Evolutionary conservation across 2,888 invertebrate species (phyloP).

Genomic region (Patella depressa): DNA sequence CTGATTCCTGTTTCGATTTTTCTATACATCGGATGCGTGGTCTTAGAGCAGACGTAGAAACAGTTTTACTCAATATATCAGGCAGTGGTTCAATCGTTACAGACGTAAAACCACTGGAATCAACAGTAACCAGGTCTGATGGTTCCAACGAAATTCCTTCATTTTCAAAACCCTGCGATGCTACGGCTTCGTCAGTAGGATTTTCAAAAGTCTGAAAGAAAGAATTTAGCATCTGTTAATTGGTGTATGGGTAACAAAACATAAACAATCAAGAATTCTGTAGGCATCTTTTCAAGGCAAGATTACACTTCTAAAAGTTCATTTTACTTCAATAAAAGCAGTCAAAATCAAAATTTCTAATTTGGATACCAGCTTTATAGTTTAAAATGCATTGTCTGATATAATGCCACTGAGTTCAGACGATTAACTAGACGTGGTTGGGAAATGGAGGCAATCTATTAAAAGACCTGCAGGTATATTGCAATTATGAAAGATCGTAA

Average conservation of each 20-base stretch:
- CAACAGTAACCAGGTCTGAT: neutral
- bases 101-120: constrained; percentile 11
- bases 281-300: too few relatives aligned
- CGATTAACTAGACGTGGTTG: neutral
- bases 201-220: constrained; percentile 4
- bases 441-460: neutral
- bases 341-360: too few relatives aligned
- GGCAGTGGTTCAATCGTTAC: constrained; percentile 65
- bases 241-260: too few relatives aligned
- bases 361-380: too few relatives aligned
- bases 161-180: neutral
- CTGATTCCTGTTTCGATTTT: constrained; percentile 45
- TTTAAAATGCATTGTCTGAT: too few relatives aligned
- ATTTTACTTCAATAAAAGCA: too few relatives aligned
- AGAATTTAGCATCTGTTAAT: too few relatives aligned
- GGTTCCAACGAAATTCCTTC: constrained; percentile 13
- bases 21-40: constrained; percentile 56
- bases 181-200: neutral
- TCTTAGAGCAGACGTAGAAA: constrained; percentile 47
- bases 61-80: constrained; percentile 57
- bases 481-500: too few relatives aligned
- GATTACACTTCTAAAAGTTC: too few relatives aligned
- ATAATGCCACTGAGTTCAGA: too few relatives aligned
- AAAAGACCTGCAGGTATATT: constrained; percentile 16
- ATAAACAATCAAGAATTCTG: too few relatives aligned